A percentile compares a stretch with the other conserved stretches of the same genome.
Conservation (phyloP, 2,797 vertebrate species). For the Chelonia mydas region DNA sequence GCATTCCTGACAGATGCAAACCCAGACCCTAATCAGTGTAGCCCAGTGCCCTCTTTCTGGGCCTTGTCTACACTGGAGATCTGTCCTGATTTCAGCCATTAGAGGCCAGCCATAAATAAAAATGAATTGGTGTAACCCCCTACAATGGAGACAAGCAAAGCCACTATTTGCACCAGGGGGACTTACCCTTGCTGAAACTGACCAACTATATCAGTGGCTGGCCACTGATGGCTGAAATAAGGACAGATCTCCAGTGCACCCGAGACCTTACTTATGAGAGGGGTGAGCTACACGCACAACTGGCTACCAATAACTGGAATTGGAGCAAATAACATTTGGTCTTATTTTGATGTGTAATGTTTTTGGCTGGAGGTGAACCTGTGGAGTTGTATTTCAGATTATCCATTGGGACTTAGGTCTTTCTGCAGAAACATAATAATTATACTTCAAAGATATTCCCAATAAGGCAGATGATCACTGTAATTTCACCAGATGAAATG, state of each 20-base stretch:
- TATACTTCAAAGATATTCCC: conserved; percentile 61
- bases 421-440: conserved; percentile 64
- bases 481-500: conserved; percentile 44
- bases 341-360: not conserved
- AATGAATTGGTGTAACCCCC: not conserved
- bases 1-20: not conserved
- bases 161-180: not conserved
- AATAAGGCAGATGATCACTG: conserved; percentile 2
- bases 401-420: not conserved
- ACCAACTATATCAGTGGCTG: not conserved
- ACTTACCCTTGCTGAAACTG: not conserved
- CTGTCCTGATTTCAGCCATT: not conserved
- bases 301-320: rapidly evolving
- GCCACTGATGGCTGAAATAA: rapidly evolving
- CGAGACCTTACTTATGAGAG: not conserved
- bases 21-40: not conserved
- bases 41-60: not conserved
- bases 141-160: not conserved
- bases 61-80: not conserved
- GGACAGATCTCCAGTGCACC: rapidly evolving
- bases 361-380: conserved; percentile 15
- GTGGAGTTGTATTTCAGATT: conserved; percentile 39
- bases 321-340: conserved; percentile 39
- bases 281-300: not conserved
- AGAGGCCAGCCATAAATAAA: not conserved